Evolutionary conservation across 2,113 vertebrate genomes (phyloP), one percentile per base, ranked within the genome.

Genomic region (Phyllopteryx taeniolatus): DNA sequence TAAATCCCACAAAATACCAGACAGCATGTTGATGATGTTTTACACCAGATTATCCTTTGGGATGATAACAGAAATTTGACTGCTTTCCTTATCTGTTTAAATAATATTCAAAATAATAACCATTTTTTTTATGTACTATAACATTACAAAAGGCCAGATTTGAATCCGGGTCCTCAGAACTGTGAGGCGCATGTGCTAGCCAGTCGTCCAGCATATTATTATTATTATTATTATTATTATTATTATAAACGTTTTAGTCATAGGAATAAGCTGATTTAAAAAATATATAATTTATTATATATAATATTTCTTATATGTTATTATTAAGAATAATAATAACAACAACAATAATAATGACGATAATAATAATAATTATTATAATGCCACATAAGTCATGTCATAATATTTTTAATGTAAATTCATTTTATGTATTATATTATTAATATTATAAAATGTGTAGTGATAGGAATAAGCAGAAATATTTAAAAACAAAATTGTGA

Each of bases 1-100:
- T 72, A 82, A 87, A 82, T 77, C 85, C 87, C 73, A 77, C 74
- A 86, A 76, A 65, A 65, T 69, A 78, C 56, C 54, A 15, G 65
- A 61, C 73, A 77, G 74, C 74, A 82, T 77, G 72, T 74, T 80
- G 81, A 61, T 66, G 46, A 61, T 66, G 46, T 63, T 76, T 71
- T 59, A 78, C 80, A 15, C 46, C 27, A 75, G 84, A 81, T 89
- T 83, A 53, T 35, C 22, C 31, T 15, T 20, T 43, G 67, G 4
- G 53, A 20, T 57, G 5, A 11, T 31, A 72, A 56, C 54, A 49
- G 62, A 75, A 19, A 39, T 65, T 46, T 15, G 2, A 27, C 22
- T 27, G 22, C 43, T 19, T 39, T 59, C 22, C 19, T 56, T 56
- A 43, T 19, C 8, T n/a, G 17, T 33, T 61, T 19, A 3, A 61